Evolutionary conservation across 2,888 invertebrate genomes (phyloP).

Genomic region (Philaethria dido): DNA sequence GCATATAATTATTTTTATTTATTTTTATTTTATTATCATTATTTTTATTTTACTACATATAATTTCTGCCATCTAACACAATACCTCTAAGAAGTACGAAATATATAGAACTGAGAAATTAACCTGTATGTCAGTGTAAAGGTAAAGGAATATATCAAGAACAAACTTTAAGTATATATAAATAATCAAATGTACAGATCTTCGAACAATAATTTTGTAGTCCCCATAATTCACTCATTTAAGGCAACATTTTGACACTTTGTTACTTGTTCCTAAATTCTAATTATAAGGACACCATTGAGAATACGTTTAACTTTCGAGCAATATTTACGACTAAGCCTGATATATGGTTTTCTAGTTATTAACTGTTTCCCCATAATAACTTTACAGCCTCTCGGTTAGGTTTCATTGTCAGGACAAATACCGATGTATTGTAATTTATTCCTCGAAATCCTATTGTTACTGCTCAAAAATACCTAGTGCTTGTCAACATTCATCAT

Average conservation of each 20-base stretch:
- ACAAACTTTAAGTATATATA: neutral
- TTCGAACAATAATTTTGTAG: neutral
- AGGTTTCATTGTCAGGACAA: slow-evolving; percentile 37
- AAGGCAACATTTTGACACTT: slow-evolving; percentile 39
- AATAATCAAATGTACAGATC: neutral
- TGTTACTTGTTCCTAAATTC: slow-evolving; percentile 43
- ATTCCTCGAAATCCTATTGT: slow-evolving; percentile 29
- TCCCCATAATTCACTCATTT: slow-evolving; percentile 16
- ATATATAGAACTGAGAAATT: no score
- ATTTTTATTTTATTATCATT: no score
- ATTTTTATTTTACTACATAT: no score
- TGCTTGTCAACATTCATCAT: slow-evolving; percentile 10
- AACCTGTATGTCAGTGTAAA: no score
- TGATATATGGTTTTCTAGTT: slow-evolving; percentile 61
- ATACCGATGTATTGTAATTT: slow-evolving; percentile 34
- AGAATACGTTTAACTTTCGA: slow-evolving; percentile 32
- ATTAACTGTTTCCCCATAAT: slow-evolving; percentile 42
- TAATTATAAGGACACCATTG: slow-evolving; percentile 35
- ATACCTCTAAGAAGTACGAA: no score
- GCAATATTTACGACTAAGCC: slow-evolving; percentile 38
- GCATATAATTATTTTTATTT: neutral
- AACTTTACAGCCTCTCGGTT: slow-evolving; percentile 31
- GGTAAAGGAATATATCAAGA: no score
- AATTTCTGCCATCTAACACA: no score
- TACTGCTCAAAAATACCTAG: slow-evolving; percentile 17